A percentile compares a stretch with the other conserved stretches of the same genome.
phyloP scores from a whole-genome alignment of 2,888 invertebrate species.

The Diarsia rubi region DNA sequence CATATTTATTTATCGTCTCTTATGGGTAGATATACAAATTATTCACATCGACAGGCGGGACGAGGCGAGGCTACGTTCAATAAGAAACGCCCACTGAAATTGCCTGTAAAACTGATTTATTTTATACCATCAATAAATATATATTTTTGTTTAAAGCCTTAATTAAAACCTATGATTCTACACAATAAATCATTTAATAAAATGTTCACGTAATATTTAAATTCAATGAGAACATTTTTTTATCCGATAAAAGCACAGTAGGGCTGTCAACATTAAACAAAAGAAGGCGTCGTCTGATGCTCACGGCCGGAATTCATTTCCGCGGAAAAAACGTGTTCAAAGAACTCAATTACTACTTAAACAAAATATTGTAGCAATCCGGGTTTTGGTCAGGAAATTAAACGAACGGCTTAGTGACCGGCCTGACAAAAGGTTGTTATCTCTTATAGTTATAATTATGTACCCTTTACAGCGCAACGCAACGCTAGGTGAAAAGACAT shows the following conservation, averaged over 20 bases:
- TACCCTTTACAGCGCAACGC: slow-evolving; percentile 76
- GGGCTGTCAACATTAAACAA: slow-evolving; percentile 70
- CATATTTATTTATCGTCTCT: slow-evolving; percentile 53
- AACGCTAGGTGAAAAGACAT: slow-evolving; percentile 82
- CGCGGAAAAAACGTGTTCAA: slow-evolving; percentile 85
- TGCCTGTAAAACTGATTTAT: slow-evolving; percentile 57
- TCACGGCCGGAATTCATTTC: slow-evolving; percentile 84
- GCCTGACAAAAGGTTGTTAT: slow-evolving; percentile 84
- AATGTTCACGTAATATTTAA: slow-evolving; percentile 59
- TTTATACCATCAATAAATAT: slow-evolving; percentile 46
- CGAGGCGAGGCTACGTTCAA: slow-evolving; percentile 43
- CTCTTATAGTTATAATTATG: slow-evolving; percentile 85
- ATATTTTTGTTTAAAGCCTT: slow-evolving; percentile 41
- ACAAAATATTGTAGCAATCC: slow-evolving; percentile 87
- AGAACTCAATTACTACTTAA: slow-evolving; percentile 89
- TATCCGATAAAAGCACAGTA: slow-evolving; percentile 54
- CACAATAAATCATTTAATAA: slow-evolving; percentile 52
- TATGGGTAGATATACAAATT: slow-evolving; percentile 52
- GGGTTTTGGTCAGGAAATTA: slow-evolving; percentile 89
- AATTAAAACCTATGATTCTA: slow-evolving; percentile 59
- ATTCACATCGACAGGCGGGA: slow-evolving; percentile 39
- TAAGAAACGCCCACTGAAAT: slow-evolving; percentile 54
- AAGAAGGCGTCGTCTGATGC: slow-evolving; percentile 72
- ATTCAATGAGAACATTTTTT: slow-evolving; percentile 64
- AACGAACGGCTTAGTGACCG: slow-evolving; percentile 85